Conservation (phyloP, 2,113 vertebrate genomes). For the Chaetodon trifascialis region DNA sequence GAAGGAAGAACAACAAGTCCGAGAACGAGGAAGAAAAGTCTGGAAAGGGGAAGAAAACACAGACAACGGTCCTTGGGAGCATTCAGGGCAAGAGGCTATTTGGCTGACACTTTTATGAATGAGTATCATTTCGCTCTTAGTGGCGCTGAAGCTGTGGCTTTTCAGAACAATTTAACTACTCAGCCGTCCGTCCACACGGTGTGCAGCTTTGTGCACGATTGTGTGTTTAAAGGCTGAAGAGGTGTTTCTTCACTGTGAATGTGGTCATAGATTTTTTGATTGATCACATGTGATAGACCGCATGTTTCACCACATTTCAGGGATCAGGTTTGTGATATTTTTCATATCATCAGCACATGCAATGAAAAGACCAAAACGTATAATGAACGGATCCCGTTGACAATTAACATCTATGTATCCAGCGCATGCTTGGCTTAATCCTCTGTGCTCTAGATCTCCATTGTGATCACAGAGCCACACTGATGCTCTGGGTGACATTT, state of each 20-base stretch:
- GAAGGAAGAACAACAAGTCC: not conserved
- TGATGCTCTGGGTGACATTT: not conserved
- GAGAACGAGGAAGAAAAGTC: not conserved
- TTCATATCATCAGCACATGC: not conserved
- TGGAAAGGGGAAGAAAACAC: not conserved
- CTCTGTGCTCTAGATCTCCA: not conserved
- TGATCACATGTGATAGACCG: not conserved
- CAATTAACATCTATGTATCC: not conserved
- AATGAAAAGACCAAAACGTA: not conserved
- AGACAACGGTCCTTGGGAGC: not conserved
- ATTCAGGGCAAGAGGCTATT: slow-evolving; percentile 5
- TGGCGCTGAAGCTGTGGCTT: not conserved
- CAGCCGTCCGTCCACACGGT: not conserved
- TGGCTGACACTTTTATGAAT: slow-evolving; percentile 21
- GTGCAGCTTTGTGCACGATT: not conserved
- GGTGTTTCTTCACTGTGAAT: not conserved
- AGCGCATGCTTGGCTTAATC: not conserved
- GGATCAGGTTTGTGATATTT: not conserved
- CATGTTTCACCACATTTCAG: too few species aligned
- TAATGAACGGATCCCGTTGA: not conserved
- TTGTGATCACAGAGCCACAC: not conserved
- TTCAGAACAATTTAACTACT: not conserved
- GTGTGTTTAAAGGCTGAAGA: not conserved
- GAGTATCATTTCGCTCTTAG: not conserved
- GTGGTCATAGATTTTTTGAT: not conserved